Percentiles rank a stretch among this genome's conserved stretches.
Conservation (phyloP, 2,797 vertebrate species). For the Enteromius thamalakanensis region DNA sequence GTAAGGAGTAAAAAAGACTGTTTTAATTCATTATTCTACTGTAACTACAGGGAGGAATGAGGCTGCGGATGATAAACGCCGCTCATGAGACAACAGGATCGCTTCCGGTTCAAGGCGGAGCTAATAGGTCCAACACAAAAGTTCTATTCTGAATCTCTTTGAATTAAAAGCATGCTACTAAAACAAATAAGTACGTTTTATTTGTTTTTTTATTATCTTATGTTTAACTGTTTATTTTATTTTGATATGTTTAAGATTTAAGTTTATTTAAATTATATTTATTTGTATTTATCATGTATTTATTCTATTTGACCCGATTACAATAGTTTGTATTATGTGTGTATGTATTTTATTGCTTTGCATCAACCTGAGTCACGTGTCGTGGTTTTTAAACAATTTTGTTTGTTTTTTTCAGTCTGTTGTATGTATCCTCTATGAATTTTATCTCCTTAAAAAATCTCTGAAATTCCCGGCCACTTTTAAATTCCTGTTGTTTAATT, state of each 20-base stretch:
- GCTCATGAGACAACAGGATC: neutral
- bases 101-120: conserved; percentile 31
- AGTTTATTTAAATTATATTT: neutral
- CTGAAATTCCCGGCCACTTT: neutral
- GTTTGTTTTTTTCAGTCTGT: too few species aligned
- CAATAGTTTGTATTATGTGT: neutral
- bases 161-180: neutral
- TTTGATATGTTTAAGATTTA: neutral
- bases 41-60: conserved; percentile 12
- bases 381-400: too few species aligned
- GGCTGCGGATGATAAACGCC: conserved; percentile 35
- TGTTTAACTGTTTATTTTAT: neutral
- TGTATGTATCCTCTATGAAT: too few species aligned
- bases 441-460: too few species aligned
- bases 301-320: neutral
- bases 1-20: neutral
- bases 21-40: conserved; percentile 52
- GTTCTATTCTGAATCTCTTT: too few species aligned
- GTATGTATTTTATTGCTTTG: too few species aligned
- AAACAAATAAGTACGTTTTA: neutral
- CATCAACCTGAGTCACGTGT: too few species aligned
- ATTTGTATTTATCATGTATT: neutral
- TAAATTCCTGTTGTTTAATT: neutral
- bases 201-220: too few species aligned
- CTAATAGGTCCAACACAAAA: neutral